These are phyloP conservation scores for Calliscelio sp. DNA, from an alignment of 2,888 invertebrate genomes.

Conservation along the genomic window DNA sequence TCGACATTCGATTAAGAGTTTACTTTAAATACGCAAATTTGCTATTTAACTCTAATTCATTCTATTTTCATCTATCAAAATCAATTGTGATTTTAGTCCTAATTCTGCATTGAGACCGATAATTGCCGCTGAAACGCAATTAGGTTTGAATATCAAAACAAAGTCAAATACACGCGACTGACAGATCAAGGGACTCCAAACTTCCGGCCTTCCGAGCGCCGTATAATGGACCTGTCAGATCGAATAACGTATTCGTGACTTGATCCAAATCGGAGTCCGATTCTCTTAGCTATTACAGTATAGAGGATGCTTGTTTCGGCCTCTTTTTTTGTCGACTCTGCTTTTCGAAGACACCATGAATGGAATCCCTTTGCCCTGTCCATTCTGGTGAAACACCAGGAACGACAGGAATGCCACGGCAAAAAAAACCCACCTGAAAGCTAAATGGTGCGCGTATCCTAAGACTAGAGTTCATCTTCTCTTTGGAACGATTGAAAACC, in stretches of 20 bases:
- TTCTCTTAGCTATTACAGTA: conserved; percentile 67
- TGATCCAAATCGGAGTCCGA: conserved; percentile 72
- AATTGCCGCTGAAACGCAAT: conserved; percentile 47
- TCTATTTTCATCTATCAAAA: too few species aligned
- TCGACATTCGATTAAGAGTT: too few species aligned
- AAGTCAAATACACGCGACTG: conserved; percentile 71
- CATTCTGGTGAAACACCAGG: conserved; percentile 68
- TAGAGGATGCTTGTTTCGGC: conserved; percentile 55
- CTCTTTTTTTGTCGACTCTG: conserved; percentile 64
- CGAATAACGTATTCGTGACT: conserved; percentile 75
- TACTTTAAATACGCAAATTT: too few species aligned
- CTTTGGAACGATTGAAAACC: conserved; percentile 32
- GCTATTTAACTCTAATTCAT: too few species aligned
- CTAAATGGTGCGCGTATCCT: conserved; percentile 84
- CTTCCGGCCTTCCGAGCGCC: conserved; percentile 63
- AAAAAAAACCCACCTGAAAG: conserved; percentile 75
- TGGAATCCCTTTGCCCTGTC: conserved; percentile 67
- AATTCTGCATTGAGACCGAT: too few species aligned
- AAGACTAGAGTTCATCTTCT: conserved; percentile 58
- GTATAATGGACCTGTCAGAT: conserved; percentile 75
- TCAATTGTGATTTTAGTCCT: too few species aligned
- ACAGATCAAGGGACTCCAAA: conserved; percentile 61
- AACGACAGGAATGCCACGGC: conserved; percentile 64
- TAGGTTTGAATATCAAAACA: conserved; percentile 70
- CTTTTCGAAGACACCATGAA: conserved; percentile 59